Evolutionary conservation across 2,888 invertebrate species (phyloP).

Genomic region (Pyralis farinalis): DNA sequence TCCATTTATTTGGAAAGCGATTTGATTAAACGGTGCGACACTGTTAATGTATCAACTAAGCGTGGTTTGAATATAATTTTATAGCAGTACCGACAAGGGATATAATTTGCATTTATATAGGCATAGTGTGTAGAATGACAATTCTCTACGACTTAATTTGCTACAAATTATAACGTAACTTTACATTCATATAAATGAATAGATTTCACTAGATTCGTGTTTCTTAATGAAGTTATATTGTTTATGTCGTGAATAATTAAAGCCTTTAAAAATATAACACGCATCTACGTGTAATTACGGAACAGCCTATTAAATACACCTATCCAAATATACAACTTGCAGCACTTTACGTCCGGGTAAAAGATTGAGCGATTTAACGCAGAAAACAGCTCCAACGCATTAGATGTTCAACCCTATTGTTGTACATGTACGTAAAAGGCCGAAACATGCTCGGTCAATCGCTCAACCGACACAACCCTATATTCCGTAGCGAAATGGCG

Average conservation of each 20-base stretch:
- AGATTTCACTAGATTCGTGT: not conserved
- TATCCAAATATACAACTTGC: not conserved
- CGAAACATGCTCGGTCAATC: slow-evolving; percentile 45
- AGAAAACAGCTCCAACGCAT: slow-evolving; percentile 7
- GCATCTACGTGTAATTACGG: not conserved
- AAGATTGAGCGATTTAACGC: slow-evolving; percentile 9
- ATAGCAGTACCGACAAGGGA: slow-evolving; percentile 33
- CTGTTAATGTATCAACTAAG: slow-evolving; percentile 50
- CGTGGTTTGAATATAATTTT: slow-evolving; percentile 49
- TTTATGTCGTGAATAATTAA: not conserved
- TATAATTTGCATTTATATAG: slow-evolving; percentile 33
- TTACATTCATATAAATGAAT: not conserved
- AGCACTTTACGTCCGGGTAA: slow-evolving; percentile 7
- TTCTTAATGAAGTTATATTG: not conserved
- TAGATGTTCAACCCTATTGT: slow-evolving; percentile 8
- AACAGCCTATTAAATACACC: not conserved
- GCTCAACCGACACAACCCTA: slow-evolving; percentile 37
- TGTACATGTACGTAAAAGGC: slow-evolving; percentile 6
- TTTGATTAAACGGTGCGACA: slow-evolving; percentile 63
- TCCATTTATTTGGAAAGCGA: slow-evolving; percentile 69
- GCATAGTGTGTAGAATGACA: slow-evolving; percentile 23
- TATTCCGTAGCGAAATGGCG: slow-evolving; percentile 10
- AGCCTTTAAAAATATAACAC: not conserved
- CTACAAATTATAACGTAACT: not conserved
- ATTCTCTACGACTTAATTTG: slow-evolving; percentile 18